These are phyloP conservation scores for Odobenus rosmarus DNA, from an alignment of 2,113 vertebrate species.

Conservation along the genomic window DNA sequence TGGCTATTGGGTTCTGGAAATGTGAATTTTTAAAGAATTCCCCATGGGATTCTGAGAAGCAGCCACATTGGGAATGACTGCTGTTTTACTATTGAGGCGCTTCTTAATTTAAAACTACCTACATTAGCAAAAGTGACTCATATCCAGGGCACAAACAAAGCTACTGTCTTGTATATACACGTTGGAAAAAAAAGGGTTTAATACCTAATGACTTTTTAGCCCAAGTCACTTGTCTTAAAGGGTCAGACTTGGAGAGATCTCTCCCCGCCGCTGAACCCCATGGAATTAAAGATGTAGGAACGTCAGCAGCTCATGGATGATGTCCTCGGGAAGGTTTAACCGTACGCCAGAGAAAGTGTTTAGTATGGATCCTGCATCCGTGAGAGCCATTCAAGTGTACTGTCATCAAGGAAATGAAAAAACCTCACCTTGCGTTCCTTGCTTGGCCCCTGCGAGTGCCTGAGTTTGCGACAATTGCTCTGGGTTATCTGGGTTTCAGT, in stretches of 20 bases:
- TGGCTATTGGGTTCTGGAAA: neutral
- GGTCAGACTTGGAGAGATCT: neutral
- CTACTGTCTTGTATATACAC: conserved; percentile 10
- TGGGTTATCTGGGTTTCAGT: neutral
- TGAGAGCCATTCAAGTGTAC: neutral
- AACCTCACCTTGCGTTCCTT: neutral
- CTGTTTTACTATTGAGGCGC: neutral
- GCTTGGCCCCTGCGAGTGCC: neutral
- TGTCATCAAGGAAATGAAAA: neutral
- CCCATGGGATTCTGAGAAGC: neutral
- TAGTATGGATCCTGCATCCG: neutral
- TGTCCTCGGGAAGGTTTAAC: neutral
- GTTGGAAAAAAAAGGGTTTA: neutral
- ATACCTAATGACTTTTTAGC: neutral
- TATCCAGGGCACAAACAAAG: neutral
- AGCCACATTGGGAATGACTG: neutral
- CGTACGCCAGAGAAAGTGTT: neutral
- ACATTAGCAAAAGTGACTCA: conserved; percentile 41
- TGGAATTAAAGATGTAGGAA: neutral
- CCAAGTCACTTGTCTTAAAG: neutral
- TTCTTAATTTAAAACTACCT: conserved; percentile 38
- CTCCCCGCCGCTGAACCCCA: rapidly evolving
- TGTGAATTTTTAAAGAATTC: neutral
- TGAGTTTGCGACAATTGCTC: neutral
- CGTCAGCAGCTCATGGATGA: neutral